phyloP scores from a whole-genome alignment of 2,888 invertebrate species.

The Oscheius myriophilus region DNA sequence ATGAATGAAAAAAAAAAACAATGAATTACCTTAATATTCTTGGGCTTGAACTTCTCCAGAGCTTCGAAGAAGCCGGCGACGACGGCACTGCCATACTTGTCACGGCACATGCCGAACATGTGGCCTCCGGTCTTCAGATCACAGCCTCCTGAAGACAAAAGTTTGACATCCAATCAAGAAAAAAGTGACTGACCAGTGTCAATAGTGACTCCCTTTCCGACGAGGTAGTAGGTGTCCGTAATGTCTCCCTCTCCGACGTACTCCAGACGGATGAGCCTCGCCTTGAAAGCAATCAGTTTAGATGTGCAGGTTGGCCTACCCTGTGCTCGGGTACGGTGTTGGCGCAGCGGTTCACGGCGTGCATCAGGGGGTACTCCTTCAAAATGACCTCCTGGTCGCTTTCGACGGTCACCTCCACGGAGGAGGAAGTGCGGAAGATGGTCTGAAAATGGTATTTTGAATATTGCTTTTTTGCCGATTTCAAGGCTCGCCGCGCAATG shows the following conservation, averaged over 20 bases:
- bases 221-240: constrained; percentile 82
- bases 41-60: constrained; percentile 64
- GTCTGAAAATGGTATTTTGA: constrained; percentile 15
- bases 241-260: constrained; percentile 77
- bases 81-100: constrained; percentile 93
- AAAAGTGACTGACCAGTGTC: constrained; percentile 52
- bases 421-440: constrained; percentile 44
- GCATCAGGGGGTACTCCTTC: constrained; percentile 81
- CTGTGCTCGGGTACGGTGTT: constrained; percentile 72
- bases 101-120: constrained; percentile 89
- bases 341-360: constrained; percentile 77
- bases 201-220: constrained; percentile 79
- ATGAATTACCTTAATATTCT: constrained; percentile 60
- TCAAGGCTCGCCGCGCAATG: no score
- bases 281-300: constrained; percentile 69
- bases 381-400: constrained; percentile 74
- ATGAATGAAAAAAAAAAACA: not conserved
- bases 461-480: no score
- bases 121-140: constrained; percentile 84
- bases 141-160: constrained; percentile 76
- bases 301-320: no score
- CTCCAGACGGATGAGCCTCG: constrained; percentile 85
- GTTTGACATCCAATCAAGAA: not conserved
- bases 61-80: constrained; percentile 90
- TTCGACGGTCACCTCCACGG: constrained; percentile 69